These are phyloP conservation scores for Elysia chlorotica DNA, from an alignment of 1,140 invertebrate genomes.

Conservation along the genomic window DNA sequence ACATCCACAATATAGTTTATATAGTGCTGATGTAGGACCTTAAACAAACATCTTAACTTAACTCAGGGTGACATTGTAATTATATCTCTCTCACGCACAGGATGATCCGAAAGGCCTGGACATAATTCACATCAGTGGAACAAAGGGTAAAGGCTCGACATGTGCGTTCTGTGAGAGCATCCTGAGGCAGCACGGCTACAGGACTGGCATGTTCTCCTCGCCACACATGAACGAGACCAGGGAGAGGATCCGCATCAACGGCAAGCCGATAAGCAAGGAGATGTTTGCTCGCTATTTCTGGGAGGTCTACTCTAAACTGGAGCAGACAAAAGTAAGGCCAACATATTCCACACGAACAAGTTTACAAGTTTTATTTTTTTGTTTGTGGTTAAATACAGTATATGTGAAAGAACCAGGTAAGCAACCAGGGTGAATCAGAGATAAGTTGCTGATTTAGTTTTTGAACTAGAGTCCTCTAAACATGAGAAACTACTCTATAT, in stretches of 20 bases:
- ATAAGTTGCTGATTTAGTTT: too few species aligned
- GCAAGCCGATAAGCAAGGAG: constrained; percentile 74
- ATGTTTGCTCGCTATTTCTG: constrained; percentile 85
- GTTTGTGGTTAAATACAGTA: neutral
- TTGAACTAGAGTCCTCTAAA: too few species aligned
- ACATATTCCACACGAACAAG: neutral
- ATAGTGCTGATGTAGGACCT: too few species aligned
- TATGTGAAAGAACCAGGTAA: too few species aligned
- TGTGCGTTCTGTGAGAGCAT: constrained; percentile 93
- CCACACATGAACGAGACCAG: constrained; percentile 90
- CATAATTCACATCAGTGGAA: constrained; percentile 95
- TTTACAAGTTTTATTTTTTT: neutral
- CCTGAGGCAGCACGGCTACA: constrained; percentile 80
- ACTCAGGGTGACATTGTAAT: too few species aligned
- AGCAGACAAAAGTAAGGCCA: constrained; percentile 11
- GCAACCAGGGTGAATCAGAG: too few species aligned
- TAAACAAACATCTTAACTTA: too few species aligned
- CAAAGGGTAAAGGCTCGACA: constrained; percentile 92
- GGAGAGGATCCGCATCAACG: constrained; percentile 92
- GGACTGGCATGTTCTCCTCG: constrained; percentile 92
- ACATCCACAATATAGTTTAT: too few species aligned
- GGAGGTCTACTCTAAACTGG: constrained; percentile 75
- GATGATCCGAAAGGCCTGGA: too few species aligned
- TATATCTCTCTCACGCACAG: too few species aligned
- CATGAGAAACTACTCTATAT: too few species aligned